Evolutionary conservation across 2,888 invertebrate species (phyloP).

Genomic region (Osmoderma eremita): DNA sequence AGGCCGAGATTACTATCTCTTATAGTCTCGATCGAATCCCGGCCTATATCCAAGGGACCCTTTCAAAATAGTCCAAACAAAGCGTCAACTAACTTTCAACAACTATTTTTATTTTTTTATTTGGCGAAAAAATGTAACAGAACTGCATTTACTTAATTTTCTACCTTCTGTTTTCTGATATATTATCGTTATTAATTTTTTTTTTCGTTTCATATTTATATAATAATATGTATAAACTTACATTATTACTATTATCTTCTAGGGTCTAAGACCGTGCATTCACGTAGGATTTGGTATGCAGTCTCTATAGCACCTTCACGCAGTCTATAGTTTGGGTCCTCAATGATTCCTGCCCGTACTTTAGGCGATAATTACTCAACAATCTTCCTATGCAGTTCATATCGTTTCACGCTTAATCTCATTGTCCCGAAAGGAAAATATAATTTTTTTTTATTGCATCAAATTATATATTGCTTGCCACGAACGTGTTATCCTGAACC

Average conservation of each 20-base stretch:
- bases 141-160: conserved; percentile 58
- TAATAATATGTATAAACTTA: conserved; percentile 41
- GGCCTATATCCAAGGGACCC: conserved; percentile 50
- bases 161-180: conserved; percentile 53
- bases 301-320: too few species aligned
- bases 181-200: conserved; percentile 45
- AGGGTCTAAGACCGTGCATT: too few species aligned
- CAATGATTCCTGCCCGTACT: too few species aligned
- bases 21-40: conserved; percentile 45
- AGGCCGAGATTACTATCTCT: conserved; percentile 54
- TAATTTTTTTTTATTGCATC: too few species aligned
- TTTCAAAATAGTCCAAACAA: conserved; percentile 50
- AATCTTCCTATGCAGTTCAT: too few species aligned
- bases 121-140: conserved; percentile 54
- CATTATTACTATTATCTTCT: conserved; percentile 33
- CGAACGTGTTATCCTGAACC: neutral
- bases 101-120: conserved; percentile 59
- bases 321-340: too few species aligned
- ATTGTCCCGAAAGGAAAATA: too few species aligned
- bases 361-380: too few species aligned
- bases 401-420: too few species aligned
- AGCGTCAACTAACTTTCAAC: conserved; percentile 64
- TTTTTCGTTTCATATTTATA: conserved; percentile 35
- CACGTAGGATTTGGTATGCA: too few species aligned
- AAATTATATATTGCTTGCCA: too few species aligned